phyloP scores from a whole-genome alignment of 1,140 invertebrate species.

The Dolichoris vasculosae region DNA sequence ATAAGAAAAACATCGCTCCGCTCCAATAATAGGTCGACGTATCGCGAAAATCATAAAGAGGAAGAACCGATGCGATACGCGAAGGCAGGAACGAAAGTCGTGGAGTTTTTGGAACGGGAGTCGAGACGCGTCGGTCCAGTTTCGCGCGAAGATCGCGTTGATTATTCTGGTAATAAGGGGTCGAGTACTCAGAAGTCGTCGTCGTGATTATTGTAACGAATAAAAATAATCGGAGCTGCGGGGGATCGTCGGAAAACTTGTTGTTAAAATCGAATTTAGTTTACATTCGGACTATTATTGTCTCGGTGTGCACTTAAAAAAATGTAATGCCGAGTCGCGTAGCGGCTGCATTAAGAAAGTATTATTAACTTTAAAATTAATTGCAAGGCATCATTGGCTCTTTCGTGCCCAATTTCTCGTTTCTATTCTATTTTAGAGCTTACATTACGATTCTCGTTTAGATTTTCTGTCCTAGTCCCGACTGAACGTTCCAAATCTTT shows the following conservation, averaged over 20 bases:
- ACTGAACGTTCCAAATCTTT: no score
- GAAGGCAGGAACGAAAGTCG: not conserved
- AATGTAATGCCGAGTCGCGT: not conserved
- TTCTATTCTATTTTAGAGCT: slow-evolving; percentile 45
- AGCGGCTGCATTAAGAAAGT: not conserved
- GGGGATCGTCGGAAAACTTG: no score
- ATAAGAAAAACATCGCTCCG: slow-evolving; percentile 32
- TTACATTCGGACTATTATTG: not conserved
- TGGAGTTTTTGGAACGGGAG: no score
- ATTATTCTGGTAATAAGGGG: no score
- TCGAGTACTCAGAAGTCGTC: no score
- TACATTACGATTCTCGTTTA: not conserved
- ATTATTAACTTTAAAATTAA: slow-evolving; percentile 39
- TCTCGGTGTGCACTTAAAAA: not conserved
- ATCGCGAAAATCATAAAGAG: slow-evolving; percentile 9
- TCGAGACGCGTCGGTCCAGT: no score
- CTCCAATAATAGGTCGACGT: slow-evolving; percentile 55
- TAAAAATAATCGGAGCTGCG: no score
- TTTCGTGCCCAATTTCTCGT: slow-evolving; percentile 52
- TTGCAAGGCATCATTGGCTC: slow-evolving; percentile 37
- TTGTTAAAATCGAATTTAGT: not conserved
- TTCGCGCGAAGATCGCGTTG: no score
- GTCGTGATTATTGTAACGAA: no score
- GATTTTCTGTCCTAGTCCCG: not conserved
- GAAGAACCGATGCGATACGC: not conserved